Percentiles rank a stretch among this genome's conserved stretches.
Evolutionary conservation across 2,797 vertebrate species (phyloP).

Genomic region (Thalassophryne amazonica): DNA sequence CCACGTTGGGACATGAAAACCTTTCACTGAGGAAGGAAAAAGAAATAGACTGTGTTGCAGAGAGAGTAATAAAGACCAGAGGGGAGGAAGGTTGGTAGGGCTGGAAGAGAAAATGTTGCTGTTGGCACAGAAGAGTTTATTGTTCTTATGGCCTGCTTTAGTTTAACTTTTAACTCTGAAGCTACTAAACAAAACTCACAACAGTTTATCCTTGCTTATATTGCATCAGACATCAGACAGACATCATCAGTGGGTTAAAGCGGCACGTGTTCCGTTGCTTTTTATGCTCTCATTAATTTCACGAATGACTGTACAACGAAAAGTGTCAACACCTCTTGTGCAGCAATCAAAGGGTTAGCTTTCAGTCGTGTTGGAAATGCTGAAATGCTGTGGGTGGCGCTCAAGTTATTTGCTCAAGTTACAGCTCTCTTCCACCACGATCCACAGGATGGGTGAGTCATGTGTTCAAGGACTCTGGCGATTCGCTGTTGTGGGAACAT

Average conservation of each 20-base stretch:
- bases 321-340: slow-evolving; percentile 22
- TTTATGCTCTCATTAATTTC: neutral
- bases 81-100: slow-evolving; percentile 48
- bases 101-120: slow-evolving; percentile 64
- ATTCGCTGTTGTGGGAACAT: slow-evolving; percentile 70
- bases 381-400: slow-evolving; percentile 34
- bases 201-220: neutral
- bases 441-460: slow-evolving; percentile 78
- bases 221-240: no score
- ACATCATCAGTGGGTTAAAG: no score
- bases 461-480: slow-evolving; percentile 64
- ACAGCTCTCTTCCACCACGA: slow-evolving; percentile 62
- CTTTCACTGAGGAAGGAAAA: slow-evolving; percentile 62
- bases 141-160: slow-evolving; percentile 67
- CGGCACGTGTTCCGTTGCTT: neutral
- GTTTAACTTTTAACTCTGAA: slow-evolving; percentile 61
- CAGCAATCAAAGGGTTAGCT: slow-evolving; percentile 54
- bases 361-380: slow-evolving; percentile 33
- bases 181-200: slow-evolving; percentile 40
- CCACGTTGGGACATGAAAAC: slow-evolving; percentile 26
- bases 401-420: slow-evolving; percentile 66
- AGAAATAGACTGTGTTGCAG: slow-evolving; percentile 44
- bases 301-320: slow-evolving; percentile 1
- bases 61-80: slow-evolving; percentile 46
- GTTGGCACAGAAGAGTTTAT: slow-evolving; percentile 69